These are phyloP conservation scores for Thumatha senex DNA, from an alignment of 2,888 invertebrate species.

Conservation along the genomic window DNA sequence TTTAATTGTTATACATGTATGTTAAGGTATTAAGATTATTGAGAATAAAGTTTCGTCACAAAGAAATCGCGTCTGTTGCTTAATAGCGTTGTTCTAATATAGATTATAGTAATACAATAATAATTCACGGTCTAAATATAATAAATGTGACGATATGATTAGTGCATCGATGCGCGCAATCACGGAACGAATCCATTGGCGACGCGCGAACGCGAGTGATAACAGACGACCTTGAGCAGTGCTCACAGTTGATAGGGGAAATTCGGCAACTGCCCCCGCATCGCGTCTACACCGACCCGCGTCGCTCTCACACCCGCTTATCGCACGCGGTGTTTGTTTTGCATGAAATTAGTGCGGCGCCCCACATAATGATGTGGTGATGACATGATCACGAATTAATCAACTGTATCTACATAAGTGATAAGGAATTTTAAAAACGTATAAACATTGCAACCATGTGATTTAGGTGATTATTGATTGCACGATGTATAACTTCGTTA, in stretches of 20 bases:
- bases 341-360: conserved; percentile 69
- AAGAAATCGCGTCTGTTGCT: too few species aligned
- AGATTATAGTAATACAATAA: conserved; percentile 2
- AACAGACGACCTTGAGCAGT: conserved; percentile 72
- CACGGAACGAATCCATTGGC: conserved; percentile 66
- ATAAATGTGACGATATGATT: conserved; percentile 37
- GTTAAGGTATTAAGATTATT: too few species aligned
- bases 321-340: conserved; percentile 70
- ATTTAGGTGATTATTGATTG: not conserved
- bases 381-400: conserved; percentile 65
- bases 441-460: not conserved
- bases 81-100: not conserved
- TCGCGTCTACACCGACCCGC: conserved; percentile 20
- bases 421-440: conserved; percentile 25
- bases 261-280: conserved; percentile 61
- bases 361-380: conserved; percentile 56
- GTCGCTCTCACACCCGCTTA: conserved; percentile 57
- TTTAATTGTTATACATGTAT: not conserved
- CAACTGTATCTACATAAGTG: conserved; percentile 46
- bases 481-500: not conserved
- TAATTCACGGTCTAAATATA: conserved; percentile 21
- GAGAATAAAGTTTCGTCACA: not conserved
- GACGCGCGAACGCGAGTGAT: conserved; percentile 64
- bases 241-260: conserved; percentile 75
- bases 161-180: conserved; percentile 65